Evolutionary conservation across 2,797 vertebrate genomes (phyloP), one percentile per base, ranked within the genome.

Genomic region (Hoplostethus mediterraneus): DNA sequence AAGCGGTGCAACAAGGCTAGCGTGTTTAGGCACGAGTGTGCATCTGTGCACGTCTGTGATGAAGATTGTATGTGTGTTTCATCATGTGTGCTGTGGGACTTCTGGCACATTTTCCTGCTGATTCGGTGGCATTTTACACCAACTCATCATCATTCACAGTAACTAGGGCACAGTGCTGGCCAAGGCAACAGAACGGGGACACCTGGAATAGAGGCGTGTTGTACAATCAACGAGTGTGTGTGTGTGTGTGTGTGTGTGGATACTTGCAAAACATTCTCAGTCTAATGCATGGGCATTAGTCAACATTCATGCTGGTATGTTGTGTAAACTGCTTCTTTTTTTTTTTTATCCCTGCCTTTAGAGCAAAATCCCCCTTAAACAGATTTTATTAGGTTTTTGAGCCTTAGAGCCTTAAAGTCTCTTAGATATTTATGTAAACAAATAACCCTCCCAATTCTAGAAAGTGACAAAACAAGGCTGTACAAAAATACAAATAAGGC

Each of bases 1-100:
- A 54, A 30, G 49, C 66, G 1, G 63, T 63, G 76, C 73, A 93
- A 91, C 74, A 58, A 90, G 91, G 87, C 77, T 89, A 86, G 53
- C 5, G 74, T 58, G 71, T 79, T 71, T 52, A 53, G 60, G 48
- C 62, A 62, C 8, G 0, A 59, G 74, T n/a, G 69, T 79, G 59
- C 42, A 31, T 59, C 28, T 56, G 79, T 71, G 71, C 66, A 59
- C 56, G 55, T 13, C 6, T 16, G 58, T 62, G 55, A 64, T 75
- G 71, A 31, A 67, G 66, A 67, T 11, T 55, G 66, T 54, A 38
- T 47, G 48, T 49, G 63, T 31, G 30, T 79, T 86, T 77, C 54
- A 75, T 87, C 66, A 72, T 72, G 77, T 4, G 16, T 69, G 69
- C 44, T 85, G 75, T 72, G 69, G 67, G 78, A 82, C 76, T 71